These are phyloP conservation scores for Musca domestica DNA, from an alignment of 1,140 invertebrate genomes.

Conservation along the genomic window DNA sequence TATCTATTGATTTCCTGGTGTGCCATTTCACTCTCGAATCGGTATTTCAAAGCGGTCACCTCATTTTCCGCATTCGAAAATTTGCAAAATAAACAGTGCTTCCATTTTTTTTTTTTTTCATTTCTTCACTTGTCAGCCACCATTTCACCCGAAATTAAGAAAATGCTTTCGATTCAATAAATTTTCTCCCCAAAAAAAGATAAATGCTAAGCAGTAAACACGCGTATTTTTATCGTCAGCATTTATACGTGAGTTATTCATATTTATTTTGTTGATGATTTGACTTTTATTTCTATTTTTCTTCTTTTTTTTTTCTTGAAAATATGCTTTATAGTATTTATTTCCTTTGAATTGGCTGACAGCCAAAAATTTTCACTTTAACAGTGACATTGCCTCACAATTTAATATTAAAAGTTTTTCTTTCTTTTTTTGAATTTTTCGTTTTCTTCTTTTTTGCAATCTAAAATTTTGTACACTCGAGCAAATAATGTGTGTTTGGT, in stretches of 20 bases:
- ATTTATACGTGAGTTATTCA: neutral
- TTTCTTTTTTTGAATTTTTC: neutral
- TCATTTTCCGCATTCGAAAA: too few relatives aligned
- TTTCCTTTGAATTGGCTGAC: neutral
- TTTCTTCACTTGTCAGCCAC: too few relatives aligned
- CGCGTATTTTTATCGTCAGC: neutral
- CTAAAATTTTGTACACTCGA: constrained; percentile 5
- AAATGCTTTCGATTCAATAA: neutral
- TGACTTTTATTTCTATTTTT: too few relatives aligned
- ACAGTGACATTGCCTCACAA: constrained; percentile 20
- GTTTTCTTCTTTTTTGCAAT: neutral
- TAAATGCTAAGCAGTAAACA: neutral
- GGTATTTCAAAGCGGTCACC: too few relatives aligned
- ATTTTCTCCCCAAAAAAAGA: neutral
- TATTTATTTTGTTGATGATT: neutral
- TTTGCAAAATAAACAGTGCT: too few relatives aligned
- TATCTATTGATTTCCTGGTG: too few relatives aligned
- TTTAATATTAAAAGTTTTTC: constrained; percentile 12
- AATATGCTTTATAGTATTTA: neutral
- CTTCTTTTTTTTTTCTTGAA: neutral
- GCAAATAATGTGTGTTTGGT: neutral
- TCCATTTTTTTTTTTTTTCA: too few relatives aligned
- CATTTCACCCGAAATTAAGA: too few relatives aligned
- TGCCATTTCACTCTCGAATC: too few relatives aligned
- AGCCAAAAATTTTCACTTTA: constrained; percentile 20